A percentile compares a stretch with the other conserved stretches of the same genome.
Evolutionary conservation across 2,888 invertebrate genomes (phyloP).

Genomic region (Myathropa florea): DNA sequence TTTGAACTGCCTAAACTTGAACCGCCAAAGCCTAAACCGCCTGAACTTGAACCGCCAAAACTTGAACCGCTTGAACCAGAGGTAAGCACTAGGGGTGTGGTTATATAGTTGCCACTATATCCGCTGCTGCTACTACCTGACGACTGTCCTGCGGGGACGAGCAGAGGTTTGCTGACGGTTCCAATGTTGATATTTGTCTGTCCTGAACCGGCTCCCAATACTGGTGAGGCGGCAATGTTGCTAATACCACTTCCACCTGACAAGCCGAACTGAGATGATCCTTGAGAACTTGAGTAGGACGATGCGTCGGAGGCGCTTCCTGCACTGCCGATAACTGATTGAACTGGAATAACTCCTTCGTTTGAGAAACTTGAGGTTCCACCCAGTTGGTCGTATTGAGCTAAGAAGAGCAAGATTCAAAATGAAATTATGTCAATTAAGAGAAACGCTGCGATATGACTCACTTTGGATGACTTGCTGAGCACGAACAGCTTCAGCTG

Average conservation of each 20-base stretch:
- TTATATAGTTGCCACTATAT: background rate
- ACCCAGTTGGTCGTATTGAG: conserved; percentile 78
- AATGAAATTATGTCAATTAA: background rate
- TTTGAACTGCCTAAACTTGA: no score
- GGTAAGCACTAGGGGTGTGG: background rate
- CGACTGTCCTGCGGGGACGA: background rate
- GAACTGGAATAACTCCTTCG: conserved; percentile 76
- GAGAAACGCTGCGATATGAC: background rate
- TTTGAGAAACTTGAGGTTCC: conserved; percentile 75
- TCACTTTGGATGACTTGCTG: conserved; percentile 78
- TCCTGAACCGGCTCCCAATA: background rate
- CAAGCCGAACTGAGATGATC: background rate
- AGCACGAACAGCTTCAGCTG: conserved; percentile 78
- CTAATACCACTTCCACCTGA: conserved; percentile 62
- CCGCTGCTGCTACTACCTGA: background rate
- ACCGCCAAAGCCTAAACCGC: no score
- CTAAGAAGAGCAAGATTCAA: conserved; percentile 59
- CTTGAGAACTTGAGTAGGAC: background rate
- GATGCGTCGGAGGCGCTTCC: conserved; percentile 46
- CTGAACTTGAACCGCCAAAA: no score
- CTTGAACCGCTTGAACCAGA: background rate
- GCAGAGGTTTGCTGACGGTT: background rate
- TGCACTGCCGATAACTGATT: conserved; percentile 76
- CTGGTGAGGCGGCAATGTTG: background rate
- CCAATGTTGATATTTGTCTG: background rate